Base-by-base conservation (phyloP, 2,113 vertebrate genomes). In the Cryptotis parvus region DNA sequence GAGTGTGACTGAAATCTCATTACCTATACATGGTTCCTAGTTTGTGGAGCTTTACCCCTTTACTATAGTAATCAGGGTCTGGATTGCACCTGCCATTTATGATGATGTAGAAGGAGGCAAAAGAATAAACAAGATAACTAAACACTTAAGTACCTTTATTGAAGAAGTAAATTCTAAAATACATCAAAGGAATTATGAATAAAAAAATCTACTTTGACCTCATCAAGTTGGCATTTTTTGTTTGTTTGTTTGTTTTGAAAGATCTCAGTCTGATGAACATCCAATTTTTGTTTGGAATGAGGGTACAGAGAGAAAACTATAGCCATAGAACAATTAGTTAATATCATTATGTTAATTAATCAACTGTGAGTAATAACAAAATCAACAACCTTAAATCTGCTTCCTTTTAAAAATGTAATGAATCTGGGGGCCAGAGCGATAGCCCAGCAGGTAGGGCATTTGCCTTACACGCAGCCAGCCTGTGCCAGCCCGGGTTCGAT, bases 381-480 rank as follows among this genome's bases (percentile, higher is more conserved):
- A 37, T 69, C 22, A 75, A 86, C 61, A 82, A 85, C 29, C 61
- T 76, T 94, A 90, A 0, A 39, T 66, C 35, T 79, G 6, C 0
- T 93, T 93, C 58, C 91, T 10, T 61, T 87, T 94, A 87, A 63
- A 39, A 85, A 8, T 83, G 20, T n/a, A n/a, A n/a, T n/a, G n/a
- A n/a, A n/a, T n/a, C n/a, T n/a, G n/a, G n/a, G n/a, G n/a, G n/a
- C n/a, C n/a, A n/a, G n/a, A n/a, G n/a, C n/a, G n/a, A n/a, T n/a
- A n/a, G n/a, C n/a, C n/a, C n/a, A n/a, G n/a, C n/a, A n/a, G n/a
- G n/a, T n/a, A n/a, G n/a, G n/a, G n/a, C n/a, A n/a, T n/a, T n/a
- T n/a, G n/a, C n/a, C n/a, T n/a, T n/a, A n/a, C n/a, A n/a, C n/a
- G n/a, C n/a, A n/a, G n/a, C n/a, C n/a, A n/a, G n/a, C n/a, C n/a